Evolutionary conservation across 2,888 invertebrate species (phyloP).

Genomic region (Antheraea assamensis): DNA sequence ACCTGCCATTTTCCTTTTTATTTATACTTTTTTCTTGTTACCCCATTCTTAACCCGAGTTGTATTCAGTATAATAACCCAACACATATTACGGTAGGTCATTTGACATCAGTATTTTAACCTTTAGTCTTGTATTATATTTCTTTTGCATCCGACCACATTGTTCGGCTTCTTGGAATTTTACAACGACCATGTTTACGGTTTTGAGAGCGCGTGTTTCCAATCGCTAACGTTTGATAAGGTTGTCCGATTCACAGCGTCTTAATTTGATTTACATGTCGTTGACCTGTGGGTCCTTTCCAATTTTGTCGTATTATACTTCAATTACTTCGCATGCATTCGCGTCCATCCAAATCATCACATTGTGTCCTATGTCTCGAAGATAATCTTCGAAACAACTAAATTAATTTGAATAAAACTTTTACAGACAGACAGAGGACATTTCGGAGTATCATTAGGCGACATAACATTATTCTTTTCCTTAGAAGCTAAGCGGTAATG

Average conservation of each 20-base stretch:
- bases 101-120: conserved; percentile 49
- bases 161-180: conserved; percentile 12
- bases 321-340: too few species aligned
- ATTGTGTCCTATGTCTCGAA: too few species aligned
- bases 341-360: too few species aligned
- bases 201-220: not conserved
- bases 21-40: conserved; percentile 51
- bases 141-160: conserved; percentile 37
- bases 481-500: too few species aligned
- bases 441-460: too few species aligned
- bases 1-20: conserved; percentile 63
- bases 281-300: not conserved
- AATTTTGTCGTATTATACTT: not conserved
- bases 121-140: conserved; percentile 35
- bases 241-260: not conserved
- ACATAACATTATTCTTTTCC: too few species aligned
- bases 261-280: not conserved
- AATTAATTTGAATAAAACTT: too few species aligned
- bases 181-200: not conserved
- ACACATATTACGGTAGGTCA: conserved; percentile 67
- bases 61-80: conserved; percentile 55
- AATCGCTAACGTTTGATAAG: not conserved
- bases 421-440: too few species aligned
- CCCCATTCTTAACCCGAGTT: conserved; percentile 52
- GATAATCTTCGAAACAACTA: too few species aligned